Evolutionary conservation across 92 coral and sea anemone genomes (phyloP), one percentile per base, ranked within the genome.

Genomic region (Parazoanthus darwini): DNA sequence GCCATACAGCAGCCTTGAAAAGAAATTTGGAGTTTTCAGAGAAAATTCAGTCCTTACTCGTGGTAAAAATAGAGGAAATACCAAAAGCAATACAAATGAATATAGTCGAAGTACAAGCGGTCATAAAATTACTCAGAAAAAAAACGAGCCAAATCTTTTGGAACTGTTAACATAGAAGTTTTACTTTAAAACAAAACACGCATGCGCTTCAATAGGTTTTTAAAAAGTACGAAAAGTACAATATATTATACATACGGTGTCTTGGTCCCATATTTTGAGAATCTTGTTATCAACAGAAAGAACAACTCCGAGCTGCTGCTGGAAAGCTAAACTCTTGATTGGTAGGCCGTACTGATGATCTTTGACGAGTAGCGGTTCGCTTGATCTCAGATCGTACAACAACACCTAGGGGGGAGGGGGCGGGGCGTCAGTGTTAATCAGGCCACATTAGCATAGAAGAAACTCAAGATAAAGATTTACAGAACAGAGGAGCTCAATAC

Each of bases 261-360:
- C 98, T 91, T 94, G 92, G 86, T 96, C 96, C 99, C 99, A 96
- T 74, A 96, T 92, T 87, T 96, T 96, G 63, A 96, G 93, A 80
- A 96, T 96, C 91, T 96, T 95, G 68, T 93, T 92, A 89, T 96
- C 99, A 13, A 93, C 80, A 2, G 99, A 96, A 51, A 96, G 89
- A 59, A 96, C 98, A 78, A 94, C 95, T 38, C 91, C 94, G 14
- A 92, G 93, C 67, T 94, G 91, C 74, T 96, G 93, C 85, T 96
- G 99, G 70, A 90, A 96, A 8, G 98, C 91, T 78, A 96, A 74
- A 15, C 96, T 95, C 85, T 95, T 96, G 92, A 96, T 96, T n/a
- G 99, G 99, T 77, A 96, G 86, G 11, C 99, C 99, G 86, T 96
- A 96, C 86, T 93, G 99, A 65, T 96, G 99, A 88, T 96, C 99